Evolutionary conservation across 2,797 vertebrate species (phyloP).

Genomic region (Sebastes goodei): DNA sequence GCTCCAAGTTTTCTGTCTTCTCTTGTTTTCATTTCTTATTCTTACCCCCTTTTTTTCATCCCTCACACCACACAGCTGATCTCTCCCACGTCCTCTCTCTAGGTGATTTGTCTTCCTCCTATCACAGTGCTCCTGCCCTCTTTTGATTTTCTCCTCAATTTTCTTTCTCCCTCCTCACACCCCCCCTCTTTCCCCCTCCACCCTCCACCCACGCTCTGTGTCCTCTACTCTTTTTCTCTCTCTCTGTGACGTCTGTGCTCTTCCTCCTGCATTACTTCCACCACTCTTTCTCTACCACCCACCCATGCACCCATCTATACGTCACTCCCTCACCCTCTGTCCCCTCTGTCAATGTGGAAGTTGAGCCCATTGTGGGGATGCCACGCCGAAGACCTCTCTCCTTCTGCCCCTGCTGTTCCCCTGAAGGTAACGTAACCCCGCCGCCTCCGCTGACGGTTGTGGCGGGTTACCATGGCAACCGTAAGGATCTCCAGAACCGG

Average conservation of each 20-base stretch:
- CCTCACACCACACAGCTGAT: constrained; percentile 51
- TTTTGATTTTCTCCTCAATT: constrained; percentile 73
- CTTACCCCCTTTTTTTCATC: constrained; percentile 37
- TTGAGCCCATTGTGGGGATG: constrained; percentile 96
- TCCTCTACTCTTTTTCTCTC: constrained; percentile 26
- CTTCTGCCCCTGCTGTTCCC: constrained; percentile 99
- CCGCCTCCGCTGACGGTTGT: constrained; percentile 71
- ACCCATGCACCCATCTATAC: constrained; percentile 73
- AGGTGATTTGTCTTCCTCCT: constrained; percentile 70
- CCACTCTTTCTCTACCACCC: constrained; percentile 66
- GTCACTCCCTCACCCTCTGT: constrained; percentile 66
- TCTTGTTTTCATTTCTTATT: constrained; percentile 46
- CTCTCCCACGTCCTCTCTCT: constrained; percentile 56
- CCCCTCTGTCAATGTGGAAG: constrained; percentile 88
- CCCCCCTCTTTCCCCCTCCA: not conserved
- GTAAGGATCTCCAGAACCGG: constrained; percentile 67
- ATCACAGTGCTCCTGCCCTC: constrained; percentile 59
- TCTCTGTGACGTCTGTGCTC: constrained; percentile 60
- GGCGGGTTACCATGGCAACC: constrained; percentile 77
- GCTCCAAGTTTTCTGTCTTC: constrained; percentile 32
- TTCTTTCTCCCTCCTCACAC: constrained; percentile 53
- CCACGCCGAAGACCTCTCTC: constrained; percentile 97
- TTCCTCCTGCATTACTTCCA: constrained; percentile 75
- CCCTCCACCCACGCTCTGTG: constrained; percentile 33
- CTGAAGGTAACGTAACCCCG: constrained; percentile 95